Percentiles rank a stretch among this genome's conserved stretches.
Evolutionary conservation across 2,888 invertebrate genomes (phyloP).

Genomic region (Lissocephala sabroskyi): DNA sequence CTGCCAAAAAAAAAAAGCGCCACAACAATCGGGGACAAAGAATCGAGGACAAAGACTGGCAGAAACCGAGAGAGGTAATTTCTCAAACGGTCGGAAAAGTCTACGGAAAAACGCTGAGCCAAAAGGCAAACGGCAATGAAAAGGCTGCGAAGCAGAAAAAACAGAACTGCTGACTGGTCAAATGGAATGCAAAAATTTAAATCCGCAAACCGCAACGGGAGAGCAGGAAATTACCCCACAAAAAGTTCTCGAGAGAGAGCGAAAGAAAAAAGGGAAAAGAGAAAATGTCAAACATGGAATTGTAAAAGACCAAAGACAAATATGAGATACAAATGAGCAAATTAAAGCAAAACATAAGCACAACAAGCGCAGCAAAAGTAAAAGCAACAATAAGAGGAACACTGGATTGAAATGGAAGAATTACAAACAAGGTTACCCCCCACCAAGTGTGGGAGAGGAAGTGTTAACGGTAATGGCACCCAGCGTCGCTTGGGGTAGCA

Average conservation of each 20-base stretch:
- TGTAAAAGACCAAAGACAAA: constrained; percentile 20
- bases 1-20: too few species aligned
- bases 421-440: constrained; percentile 9
- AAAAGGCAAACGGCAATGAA: constrained; percentile 11
- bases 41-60: too few species aligned
- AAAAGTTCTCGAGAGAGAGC: constrained; percentile 4
- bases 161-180: constrained; percentile 1
- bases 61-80: too few species aligned
- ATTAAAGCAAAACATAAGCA: constrained; percentile 14
- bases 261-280: not conserved
- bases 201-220: constrained; percentile 40
- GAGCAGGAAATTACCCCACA: constrained; percentile 26
- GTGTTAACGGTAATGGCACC: too few species aligned
- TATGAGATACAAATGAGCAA: constrained; percentile 16
- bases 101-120: too few species aligned
- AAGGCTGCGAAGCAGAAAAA: constrained; percentile 34
- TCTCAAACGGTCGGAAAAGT: too few species aligned
- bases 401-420: constrained; percentile 8
- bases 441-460: not conserved
- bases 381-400: constrained; percentile 2
- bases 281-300: not conserved
- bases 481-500: too few species aligned
- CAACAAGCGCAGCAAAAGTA: constrained; percentile 7
- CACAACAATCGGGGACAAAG: too few species aligned
- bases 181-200: constrained; percentile 11